Conservation (phyloP, 2,113 vertebrate genomes). For the Ariopsis seemanni region DNA sequence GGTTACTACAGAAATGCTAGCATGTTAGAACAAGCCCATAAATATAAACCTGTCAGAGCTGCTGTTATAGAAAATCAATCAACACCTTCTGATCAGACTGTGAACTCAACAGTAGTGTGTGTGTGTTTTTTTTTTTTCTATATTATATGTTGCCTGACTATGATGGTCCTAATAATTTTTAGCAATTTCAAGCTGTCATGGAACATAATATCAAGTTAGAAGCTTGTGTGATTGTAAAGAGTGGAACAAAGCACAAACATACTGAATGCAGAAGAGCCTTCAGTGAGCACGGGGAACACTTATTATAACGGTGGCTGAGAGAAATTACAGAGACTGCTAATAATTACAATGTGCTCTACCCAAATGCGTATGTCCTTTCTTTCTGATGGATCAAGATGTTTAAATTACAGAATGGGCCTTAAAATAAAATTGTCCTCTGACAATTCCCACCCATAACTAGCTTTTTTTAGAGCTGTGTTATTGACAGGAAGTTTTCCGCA, state of each 20-base stretch:
- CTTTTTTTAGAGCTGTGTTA: not conserved
- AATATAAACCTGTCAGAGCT: not conserved
- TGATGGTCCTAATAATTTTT: not conserved
- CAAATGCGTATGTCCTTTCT: slow-evolving; percentile 18
- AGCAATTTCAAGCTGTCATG: not conserved
- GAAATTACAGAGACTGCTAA: slow-evolving; percentile 36
- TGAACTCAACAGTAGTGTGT: too few species aligned
- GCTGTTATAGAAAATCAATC: too few species aligned
- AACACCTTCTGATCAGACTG: too few species aligned
- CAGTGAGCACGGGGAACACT: not conserved
- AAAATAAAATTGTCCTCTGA: slow-evolving; percentile 40
- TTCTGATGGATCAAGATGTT: slow-evolving; percentile 42
- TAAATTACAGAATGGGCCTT: slow-evolving; percentile 45
- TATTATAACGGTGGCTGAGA: slow-evolving; percentile 31
- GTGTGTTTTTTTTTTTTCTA: too few species aligned
- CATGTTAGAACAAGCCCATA: not conserved
- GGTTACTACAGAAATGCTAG: not conserved
- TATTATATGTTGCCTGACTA: not conserved
- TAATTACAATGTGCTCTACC: slow-evolving; percentile 42
- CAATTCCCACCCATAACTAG: slow-evolving; percentile 26
- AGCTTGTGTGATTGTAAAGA: not conserved
- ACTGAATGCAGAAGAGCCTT: slow-evolving; percentile 18
- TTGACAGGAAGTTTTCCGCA: slow-evolving; percentile 5
- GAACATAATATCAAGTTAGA: not conserved
- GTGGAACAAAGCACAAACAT: not conserved